These are phyloP conservation scores for Haliclona indistincta DNA, from an alignment of 37 sponge, comb jelly and placozoan genomes.

Conservation along the genomic window DNA sequence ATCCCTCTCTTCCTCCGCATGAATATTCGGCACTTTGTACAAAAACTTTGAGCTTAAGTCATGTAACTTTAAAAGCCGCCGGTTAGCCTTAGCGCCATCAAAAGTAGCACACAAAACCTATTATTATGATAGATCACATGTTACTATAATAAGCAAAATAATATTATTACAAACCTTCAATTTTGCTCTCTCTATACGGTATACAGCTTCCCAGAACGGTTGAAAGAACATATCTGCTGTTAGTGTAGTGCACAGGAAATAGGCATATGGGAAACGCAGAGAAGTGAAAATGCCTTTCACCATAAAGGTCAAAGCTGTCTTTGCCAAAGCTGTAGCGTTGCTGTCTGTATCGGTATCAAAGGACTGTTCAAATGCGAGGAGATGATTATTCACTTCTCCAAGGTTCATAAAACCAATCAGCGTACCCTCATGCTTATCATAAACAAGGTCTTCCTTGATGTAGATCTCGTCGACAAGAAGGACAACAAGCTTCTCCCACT, in stretches of 20 bases:
- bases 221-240: background rate
- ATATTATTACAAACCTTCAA: too few species aligned
- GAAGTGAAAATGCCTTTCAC: background rate
- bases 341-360: background rate
- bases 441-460: background rate
- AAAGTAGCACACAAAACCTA: background rate
- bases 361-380: background rate
- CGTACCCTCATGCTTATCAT: background rate
- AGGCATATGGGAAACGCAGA: background rate
- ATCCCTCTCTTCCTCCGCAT: background rate
- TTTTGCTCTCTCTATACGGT: background rate
- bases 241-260: background rate
- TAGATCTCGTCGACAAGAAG: background rate
- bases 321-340: background rate
- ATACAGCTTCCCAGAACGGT: background rate
- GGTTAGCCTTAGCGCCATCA: background rate
- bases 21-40: background rate
- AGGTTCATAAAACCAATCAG: background rate
- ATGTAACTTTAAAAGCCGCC: background rate
- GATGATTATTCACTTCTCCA: background rate
- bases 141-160: too few species aligned
- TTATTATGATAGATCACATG: background rate
- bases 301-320: background rate
- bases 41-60: background rate
- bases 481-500: background rate